A percentile compares a stretch with the other conserved stretches of the same genome.
Conservation (phyloP, 2,797 vertebrate species). For the Manis javanica region DNA sequence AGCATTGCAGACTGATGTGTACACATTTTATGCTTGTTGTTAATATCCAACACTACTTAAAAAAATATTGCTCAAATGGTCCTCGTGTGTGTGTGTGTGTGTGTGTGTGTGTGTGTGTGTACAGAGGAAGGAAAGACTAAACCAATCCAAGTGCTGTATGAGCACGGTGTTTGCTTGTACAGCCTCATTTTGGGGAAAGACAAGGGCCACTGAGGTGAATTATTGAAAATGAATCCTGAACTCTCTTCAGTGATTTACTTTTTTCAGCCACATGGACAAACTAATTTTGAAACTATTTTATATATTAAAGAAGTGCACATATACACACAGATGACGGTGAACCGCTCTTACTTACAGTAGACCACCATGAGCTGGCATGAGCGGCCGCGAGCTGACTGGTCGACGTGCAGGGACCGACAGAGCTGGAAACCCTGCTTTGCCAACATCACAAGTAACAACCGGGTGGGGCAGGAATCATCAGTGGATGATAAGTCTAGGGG, state of each 20-base stretch:
- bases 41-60: background rate
- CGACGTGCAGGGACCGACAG: background rate
- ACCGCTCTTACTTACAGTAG: background rate
- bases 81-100: too few species aligned
- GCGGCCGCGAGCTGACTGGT: background rate
- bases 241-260: background rate
- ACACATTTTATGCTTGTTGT: background rate
- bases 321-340: too few species aligned
- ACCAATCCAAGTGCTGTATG: too few species aligned
- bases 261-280: background rate
- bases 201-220: background rate
- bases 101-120: too few species aligned
- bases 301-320: background rate
- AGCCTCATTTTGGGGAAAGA: background rate
- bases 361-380: too few species aligned
- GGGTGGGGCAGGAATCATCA: background rate
- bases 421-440: background rate
- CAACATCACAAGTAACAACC: background rate
- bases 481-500: background rate
- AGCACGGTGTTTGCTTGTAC: background rate
- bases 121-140: too few species aligned
- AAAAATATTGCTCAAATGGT: background rate
- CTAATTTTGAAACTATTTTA: background rate
- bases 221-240: background rate
- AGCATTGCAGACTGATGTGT: background rate